Base-by-base conservation (phyloP, 37 sponge, comb jelly and placozoan genomes). In the Tethya wilhelma region DNA sequence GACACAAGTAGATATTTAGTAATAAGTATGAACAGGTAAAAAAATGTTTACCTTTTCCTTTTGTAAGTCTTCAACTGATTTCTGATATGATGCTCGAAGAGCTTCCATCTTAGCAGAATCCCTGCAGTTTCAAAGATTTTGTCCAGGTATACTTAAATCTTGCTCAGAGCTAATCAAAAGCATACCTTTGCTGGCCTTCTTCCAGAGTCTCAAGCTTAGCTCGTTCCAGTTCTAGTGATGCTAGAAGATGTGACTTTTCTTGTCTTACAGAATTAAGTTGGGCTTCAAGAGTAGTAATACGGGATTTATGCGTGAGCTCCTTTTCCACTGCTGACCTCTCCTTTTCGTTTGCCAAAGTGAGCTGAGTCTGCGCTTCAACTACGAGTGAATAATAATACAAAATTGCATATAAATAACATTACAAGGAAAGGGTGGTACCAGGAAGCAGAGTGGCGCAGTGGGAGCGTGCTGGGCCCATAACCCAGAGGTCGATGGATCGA, bases 401-500 rank as follows among this genome's bases (percentile, higher is more conserved):
- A 75, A 57, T n/a, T 37, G 37, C n/a, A n/a, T n/a, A n/a, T n/a
- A n/a, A n/a, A n/a, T n/a, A 3, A 28, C 59, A 58, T 58, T 26
- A 49, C 53, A 49, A 49, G 53, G 9, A 19, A 49, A 49, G 14
- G n/a, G n/a, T 28, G 0, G 43, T 31, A 23, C 37, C 9, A 78
- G 11, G 28, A 63, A 91, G 92, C 92, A 91, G 92, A 91, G 92
- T 91, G 92, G 92, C 92, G 92, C 92, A 92, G 93, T 84, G 93
- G 93, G 81, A 92, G 93, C 93, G 93, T 92, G 93, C 87, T 92
- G 93, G 93, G 93, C 93, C 88, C 93, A 92, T 92, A 92, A 92
- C 93, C 93, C 93, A 92, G 87, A 92, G 93, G 93, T 92, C 93
- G 93, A 84, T 92, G 93, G 93, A 92, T 92, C 93, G 93, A 92